Percentiles rank a stretch among this genome's conserved stretches.
Evolutionary conservation across 2,113 vertebrate species (phyloP).

Genomic region (Cyanoramphus novaezelandiae): DNA sequence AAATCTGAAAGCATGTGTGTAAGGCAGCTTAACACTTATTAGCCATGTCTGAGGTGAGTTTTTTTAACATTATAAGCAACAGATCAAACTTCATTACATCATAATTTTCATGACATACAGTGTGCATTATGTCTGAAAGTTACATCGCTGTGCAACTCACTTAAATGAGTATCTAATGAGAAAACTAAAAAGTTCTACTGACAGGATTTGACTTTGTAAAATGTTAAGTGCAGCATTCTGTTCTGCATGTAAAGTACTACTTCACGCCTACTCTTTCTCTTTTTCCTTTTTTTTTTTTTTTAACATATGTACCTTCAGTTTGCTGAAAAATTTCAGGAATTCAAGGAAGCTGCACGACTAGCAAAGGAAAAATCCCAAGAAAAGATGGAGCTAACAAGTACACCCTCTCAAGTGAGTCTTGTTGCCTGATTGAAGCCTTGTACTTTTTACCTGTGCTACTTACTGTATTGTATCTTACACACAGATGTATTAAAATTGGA

Average conservation of each 20-base stretch:
- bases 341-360: constrained; percentile 95
- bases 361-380: constrained; percentile 98
- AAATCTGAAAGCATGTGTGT: not conserved
- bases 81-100: not conserved
- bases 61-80: not conserved
- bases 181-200: no score
- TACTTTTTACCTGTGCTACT: not conserved
- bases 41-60: not conserved
- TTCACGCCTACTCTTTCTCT: not conserved
- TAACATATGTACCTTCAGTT: constrained; percentile 79
- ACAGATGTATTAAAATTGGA: not conserved
- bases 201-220: not conserved
- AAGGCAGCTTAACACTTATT: not conserved
- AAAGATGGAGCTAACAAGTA: constrained; percentile 96
- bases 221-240: no score
- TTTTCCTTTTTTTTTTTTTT: not conserved
- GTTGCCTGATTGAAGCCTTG: not conserved
- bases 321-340: constrained; percentile 98
- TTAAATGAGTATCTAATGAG: no score
- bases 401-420: constrained; percentile 91
- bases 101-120: not conserved
- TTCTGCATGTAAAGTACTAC: no score
- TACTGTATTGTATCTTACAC: not conserved
- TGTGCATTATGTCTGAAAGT: not conserved
- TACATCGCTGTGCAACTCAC: not conserved